phyloP scores from a whole-genome alignment of 2,888 invertebrate genomes.

The Xiphydria camelus region DNA sequence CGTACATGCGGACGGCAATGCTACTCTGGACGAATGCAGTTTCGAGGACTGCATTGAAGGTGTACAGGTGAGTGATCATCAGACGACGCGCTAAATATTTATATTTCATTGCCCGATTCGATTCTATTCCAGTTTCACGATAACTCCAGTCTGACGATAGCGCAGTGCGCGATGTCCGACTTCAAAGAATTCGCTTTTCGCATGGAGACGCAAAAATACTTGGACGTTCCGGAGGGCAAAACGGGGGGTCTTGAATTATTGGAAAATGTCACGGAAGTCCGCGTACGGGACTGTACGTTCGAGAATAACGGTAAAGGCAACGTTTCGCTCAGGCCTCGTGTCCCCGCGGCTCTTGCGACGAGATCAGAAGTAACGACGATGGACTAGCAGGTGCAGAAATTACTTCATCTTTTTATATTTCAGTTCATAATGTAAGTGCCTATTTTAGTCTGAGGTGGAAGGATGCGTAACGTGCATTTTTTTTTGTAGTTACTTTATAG shows the following conservation, averaged over 20 bases:
- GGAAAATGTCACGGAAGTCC: conserved; percentile 34
- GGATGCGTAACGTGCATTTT: no score
- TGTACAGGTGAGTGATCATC: conserved; percentile 42
- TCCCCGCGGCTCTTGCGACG: conserved; percentile 23
- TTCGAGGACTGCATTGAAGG: conserved; percentile 52
- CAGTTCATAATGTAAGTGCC: no score
- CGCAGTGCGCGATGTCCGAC: conserved; percentile 53
- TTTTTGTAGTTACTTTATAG: no score
- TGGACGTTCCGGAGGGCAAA: conserved; percentile 30
- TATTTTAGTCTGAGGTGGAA: no score
- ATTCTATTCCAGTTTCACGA: conserved; percentile 57
- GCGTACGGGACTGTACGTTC: conserved; percentile 44
- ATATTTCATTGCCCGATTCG: conserved; percentile 2
- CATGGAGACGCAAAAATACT: conserved; percentile 57
- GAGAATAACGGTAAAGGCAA: conserved; percentile 43
- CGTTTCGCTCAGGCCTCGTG: conserved; percentile 36
- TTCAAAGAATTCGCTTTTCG: conserved; percentile 61
- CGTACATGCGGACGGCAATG: conserved; percentile 44
- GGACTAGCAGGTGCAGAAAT: no score
- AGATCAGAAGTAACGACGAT: conserved; percentile 31
- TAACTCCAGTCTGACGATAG: conserved; percentile 49
- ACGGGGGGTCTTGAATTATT: conserved; percentile 41
- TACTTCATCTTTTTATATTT: no score
- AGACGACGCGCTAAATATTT: conserved; percentile 1
- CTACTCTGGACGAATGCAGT: conserved; percentile 49